Base-by-base conservation (phyloP, 2,888 invertebrate species). In the Mactromeris polynyma region DNA sequence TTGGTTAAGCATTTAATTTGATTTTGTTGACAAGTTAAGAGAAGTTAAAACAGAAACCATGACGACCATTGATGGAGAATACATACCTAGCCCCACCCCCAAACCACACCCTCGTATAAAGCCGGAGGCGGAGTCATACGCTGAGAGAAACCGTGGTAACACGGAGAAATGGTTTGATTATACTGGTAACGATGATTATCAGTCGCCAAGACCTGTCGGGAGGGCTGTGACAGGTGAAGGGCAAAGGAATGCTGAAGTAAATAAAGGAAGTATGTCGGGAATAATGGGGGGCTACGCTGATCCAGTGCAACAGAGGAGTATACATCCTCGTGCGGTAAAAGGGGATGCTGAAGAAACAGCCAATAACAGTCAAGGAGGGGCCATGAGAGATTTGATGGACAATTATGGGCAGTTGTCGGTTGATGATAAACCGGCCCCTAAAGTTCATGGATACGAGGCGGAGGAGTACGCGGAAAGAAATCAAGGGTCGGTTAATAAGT, bases 241-340 rank as follows among this genome's bases (percentile, higher is more conserved):
- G 0, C 86, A 90, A 14, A 90, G 89, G 81, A 94, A 93, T 64
- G 94, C 94, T 0, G 93, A 93, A 26, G 83, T 89, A 26, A 96
- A 95, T 89, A 94, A 95, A 82, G 96, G 96, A 14, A 92, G 91
- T 42, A 95, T 96, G 95, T 88, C 89, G 9, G 93, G 93, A 31
- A 94, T 94, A 46, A 94, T 96, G 94, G 94, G 94, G 6, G 96
- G 95, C 1, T 95, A 95, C 85, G 93, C 94, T 9, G 94, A 95
- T 84, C 95, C 95, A 3, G 93, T 94, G 0, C n/a, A 90, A 11
- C 83, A 93, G 46, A 89, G 94, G 40, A 88, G 79, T 21, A 51
- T 95, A 38, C 95, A 95, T 73, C 95, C 95, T 11, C 90, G 95
- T 7, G 94, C 91, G 1, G 94, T 95, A 4, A 94, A 90, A 78